Base-by-base conservation (phyloP, 2,888 invertebrate species). In the Polyommatus icarus region DNA sequence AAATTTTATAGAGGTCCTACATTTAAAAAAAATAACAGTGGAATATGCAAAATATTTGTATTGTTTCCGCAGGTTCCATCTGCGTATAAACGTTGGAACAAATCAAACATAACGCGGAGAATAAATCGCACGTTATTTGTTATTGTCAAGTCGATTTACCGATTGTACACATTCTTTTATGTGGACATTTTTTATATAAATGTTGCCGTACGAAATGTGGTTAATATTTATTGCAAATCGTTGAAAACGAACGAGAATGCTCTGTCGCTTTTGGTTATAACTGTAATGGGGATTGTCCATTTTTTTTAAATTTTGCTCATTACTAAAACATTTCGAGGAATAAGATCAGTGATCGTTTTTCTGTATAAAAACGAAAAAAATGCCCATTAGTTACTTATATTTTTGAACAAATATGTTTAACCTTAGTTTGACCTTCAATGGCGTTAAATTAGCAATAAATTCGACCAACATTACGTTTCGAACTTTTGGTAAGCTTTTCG, bases 101-200 rank as follows among this genome's bases (percentile, higher is more conserved):
- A 29, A 67, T 67, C 67, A 67, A 67, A 67, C 24, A 24, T 24
- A 12, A 67, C 32, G 15, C 67, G 10, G 29, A 32, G 7, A 67
- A 67, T 32, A 67, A 67, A 67, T 67, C 29, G 67, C 20, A 67
- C 67, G 20, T 67, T 67, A 32, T 67, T 67, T 32, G 67, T 67
- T 67, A 67, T 67, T 67, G 67, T 67, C 67, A 67, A 67, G 67
- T 67, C 67, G 67, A 67, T 67, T 67, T 67, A 67, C 67, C 29
- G 67, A 67, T 61, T 61, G 67, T 32, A 29, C 15, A 67, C 67
- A 67, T 67, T 67, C 29, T 67, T 67, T 67, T 32, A 18, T 67
- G 67, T 18, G 67, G 29, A 20, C 29, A 67, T 67, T 32, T 67
- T 29, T 61, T 61, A 29, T 67, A 15, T 67, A 67, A 67, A 67